Percentiles rank a stretch among this genome's conserved stretches.
These are phyloP conservation scores for Agrochola macilenta DNA, from an alignment of 2,888 invertebrate species.

Conservation along the genomic window DNA sequence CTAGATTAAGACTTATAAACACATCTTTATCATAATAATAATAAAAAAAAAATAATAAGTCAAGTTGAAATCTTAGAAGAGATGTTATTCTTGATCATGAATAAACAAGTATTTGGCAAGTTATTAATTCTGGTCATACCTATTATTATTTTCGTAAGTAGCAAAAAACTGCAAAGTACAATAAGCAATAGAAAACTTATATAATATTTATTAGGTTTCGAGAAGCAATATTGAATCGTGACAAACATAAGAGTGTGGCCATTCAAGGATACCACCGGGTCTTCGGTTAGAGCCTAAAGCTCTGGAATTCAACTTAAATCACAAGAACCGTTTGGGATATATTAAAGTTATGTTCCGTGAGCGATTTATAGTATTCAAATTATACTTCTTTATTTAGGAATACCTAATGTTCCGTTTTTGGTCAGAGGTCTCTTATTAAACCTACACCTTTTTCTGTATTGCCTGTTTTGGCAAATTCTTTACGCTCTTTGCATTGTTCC, in stretches of 20 bases:
- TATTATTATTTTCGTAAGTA: slow-evolving; percentile 14
- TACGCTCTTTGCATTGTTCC: background rate
- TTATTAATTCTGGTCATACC: background rate
- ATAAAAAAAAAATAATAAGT: background rate
- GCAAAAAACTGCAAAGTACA: slow-evolving; percentile 37
- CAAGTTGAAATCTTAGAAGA: background rate
- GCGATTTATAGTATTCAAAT: slow-evolving; percentile 14
- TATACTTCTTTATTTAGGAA: background rate
- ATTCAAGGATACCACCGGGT: slow-evolving; percentile 51
- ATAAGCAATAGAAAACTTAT: slow-evolving; percentile 50
- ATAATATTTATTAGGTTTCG: slow-evolving; percentile 61
- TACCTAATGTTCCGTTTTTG: background rate
- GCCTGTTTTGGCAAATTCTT: background rate
- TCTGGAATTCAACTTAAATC: slow-evolving; percentile 75
- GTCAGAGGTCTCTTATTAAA: background rate
- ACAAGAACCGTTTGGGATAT: slow-evolving; percentile 60
- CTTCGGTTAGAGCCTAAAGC: slow-evolving; percentile 69
- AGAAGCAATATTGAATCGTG: slow-evolving; percentile 71
- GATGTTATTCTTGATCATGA: background rate
- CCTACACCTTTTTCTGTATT: background rate
- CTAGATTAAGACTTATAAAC: background rate
- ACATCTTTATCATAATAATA: background rate
- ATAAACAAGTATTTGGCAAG: background rate
- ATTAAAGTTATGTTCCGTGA: slow-evolving; percentile 58
- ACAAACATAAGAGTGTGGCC: slow-evolving; percentile 66